phyloP scores from a whole-genome alignment of 2,888 invertebrate genomes.

The Eudasyphora cyanicolor region DNA sequence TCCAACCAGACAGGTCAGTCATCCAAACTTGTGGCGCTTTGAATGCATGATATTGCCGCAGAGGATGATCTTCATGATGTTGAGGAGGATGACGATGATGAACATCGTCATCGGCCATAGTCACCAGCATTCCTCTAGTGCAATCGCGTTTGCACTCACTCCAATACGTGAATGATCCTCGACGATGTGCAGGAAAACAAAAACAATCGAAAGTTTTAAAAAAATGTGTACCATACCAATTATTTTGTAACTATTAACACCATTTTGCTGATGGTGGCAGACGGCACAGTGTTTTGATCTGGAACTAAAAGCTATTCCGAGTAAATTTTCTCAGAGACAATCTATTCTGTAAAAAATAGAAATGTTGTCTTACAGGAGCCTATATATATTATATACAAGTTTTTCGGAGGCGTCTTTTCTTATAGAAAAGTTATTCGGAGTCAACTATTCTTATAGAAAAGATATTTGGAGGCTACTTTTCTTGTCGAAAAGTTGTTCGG shows the following conservation, averaged over 20 bases:
- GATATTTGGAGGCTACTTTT: no score
- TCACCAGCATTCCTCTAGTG: conserved; percentile 24
- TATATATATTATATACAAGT: no score
- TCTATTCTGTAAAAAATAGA: no score
- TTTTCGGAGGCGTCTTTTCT: no score
- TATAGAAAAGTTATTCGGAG: no score
- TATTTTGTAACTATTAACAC: conserved; percentile 60
- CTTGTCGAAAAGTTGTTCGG: no score
- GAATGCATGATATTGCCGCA: not conserved
- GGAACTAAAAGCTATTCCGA: not conserved
- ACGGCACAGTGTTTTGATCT: not conserved
- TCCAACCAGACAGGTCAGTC: not conserved
- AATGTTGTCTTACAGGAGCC: no score
- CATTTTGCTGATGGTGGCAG: conserved; percentile 17
- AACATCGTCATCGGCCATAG: conserved; percentile 22
- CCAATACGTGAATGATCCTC: conserved; percentile 13
- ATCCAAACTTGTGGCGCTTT: not conserved
- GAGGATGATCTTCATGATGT: not conserved
- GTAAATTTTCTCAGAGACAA: no score
- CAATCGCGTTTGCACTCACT: not conserved
- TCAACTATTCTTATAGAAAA: no score
- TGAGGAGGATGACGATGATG: not conserved
- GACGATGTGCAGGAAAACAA: not conserved
- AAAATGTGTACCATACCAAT: conserved; percentile 55
- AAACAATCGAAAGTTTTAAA: not conserved